Conservation (phyloP, 2,113 vertebrate species). For the Poecilia latipinna region DNA sequence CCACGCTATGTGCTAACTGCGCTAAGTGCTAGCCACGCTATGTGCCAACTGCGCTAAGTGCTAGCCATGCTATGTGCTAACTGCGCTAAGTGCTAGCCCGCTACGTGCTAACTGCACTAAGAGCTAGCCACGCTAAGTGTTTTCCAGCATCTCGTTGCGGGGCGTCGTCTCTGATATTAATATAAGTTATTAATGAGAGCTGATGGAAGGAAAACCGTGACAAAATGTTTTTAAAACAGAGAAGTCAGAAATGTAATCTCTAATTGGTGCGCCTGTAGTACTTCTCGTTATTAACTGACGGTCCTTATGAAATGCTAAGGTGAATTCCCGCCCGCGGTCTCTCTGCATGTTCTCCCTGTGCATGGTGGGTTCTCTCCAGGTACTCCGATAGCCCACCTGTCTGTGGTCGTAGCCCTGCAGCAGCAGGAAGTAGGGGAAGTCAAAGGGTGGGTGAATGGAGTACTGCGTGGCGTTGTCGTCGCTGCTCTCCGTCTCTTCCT, state of each 20-base stretch:
- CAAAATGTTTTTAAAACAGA: background rate
- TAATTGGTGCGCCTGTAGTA: background rate
- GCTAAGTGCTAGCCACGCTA: too few relatives aligned
- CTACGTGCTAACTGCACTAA: too few relatives aligned
- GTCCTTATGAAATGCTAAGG: background rate
- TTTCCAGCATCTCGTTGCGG: too few relatives aligned
- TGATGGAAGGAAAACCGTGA: background rate
- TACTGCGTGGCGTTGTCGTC: constrained; percentile 81
- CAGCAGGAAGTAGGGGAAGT: constrained; percentile 84
- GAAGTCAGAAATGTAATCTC: background rate
- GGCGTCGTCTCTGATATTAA: too few relatives aligned
- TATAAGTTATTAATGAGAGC: background rate
- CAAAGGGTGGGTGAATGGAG: constrained; percentile 80
- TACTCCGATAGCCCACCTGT: constrained; percentile 50
- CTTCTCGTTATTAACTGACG: background rate
- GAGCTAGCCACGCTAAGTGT: too few relatives aligned
- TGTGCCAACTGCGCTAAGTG: too few relatives aligned
- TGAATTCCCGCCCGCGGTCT: too few relatives aligned
- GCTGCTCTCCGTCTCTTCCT: constrained; percentile 83
- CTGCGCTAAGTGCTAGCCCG: too few relatives aligned
- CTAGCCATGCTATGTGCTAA: too few relatives aligned
- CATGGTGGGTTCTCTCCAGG: too few relatives aligned
- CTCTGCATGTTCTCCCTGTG: too few relatives aligned
- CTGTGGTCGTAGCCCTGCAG: constrained; percentile 80
- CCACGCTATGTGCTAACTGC: too few relatives aligned